A percentile compares a stretch with the other conserved stretches of the same genome.
Evolutionary conservation across 1,140 invertebrate genomes (phyloP).

Genomic region (Leguminivora glycinivorella): DNA sequence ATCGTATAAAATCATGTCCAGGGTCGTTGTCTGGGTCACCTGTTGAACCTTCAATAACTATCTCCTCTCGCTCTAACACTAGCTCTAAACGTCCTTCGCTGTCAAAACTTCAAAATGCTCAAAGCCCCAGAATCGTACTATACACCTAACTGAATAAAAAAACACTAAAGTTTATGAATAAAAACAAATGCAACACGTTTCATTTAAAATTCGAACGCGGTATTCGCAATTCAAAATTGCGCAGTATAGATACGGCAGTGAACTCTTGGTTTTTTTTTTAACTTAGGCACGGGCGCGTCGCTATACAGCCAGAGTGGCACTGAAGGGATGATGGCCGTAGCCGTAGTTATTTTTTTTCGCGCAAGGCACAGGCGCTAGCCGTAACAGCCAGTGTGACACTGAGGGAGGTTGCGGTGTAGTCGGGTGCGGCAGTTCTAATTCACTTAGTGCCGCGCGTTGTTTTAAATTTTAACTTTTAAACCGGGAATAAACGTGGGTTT

Average conservation of each 20-base stretch:
- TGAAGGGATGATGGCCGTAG: not conserved
- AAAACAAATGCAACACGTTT: slow-evolving; percentile 1
- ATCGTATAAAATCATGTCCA: slow-evolving; percentile 67
- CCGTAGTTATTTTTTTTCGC: not conserved
- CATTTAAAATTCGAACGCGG: slow-evolving; percentile 33
- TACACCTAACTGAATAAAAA: not conserved
- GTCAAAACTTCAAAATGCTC: not conserved
- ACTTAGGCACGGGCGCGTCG: not conserved
- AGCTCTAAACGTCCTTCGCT: slow-evolving; percentile 19
- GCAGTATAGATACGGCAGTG: not conserved
- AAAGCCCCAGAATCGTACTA: not conserved
- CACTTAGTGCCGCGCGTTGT: slow-evolving; percentile 4
- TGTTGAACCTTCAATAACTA: slow-evolving; percentile 53
- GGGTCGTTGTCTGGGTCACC: slow-evolving; percentile 46
- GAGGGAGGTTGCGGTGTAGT: not conserved
- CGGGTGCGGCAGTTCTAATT: not conserved
- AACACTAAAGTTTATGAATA: not conserved
- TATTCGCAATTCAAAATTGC: slow-evolving; percentile 14
- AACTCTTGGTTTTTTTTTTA: slow-evolving; percentile 5
- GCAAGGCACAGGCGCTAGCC: not conserved
- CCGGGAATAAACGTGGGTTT: not conserved
- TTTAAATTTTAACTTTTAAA: not conserved
- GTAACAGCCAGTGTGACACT: slow-evolving; percentile 13
- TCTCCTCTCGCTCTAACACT: slow-evolving; percentile 30
- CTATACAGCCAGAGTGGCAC: not conserved